phyloP scores from a whole-genome alignment of 1,140 invertebrate species.

The Trissolcus basalis region DNA sequence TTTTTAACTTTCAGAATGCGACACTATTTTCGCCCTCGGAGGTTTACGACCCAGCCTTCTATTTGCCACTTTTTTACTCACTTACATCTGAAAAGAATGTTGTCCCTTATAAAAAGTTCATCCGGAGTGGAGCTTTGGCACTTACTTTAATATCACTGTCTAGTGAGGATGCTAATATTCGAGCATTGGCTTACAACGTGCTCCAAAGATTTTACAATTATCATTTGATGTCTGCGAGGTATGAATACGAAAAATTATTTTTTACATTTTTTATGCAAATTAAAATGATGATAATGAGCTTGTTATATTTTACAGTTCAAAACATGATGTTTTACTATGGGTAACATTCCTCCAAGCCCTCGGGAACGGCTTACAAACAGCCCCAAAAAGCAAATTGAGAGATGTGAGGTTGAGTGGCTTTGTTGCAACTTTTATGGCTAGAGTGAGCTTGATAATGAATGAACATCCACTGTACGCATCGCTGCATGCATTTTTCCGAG shows the following conservation, averaged over 20 bases:
- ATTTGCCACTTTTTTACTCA: constrained; percentile 82
- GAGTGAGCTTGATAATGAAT: constrained; percentile 79
- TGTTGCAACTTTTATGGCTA: constrained; percentile 82
- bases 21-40: constrained; percentile 25
- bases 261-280: not conserved
- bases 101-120: constrained; percentile 81
- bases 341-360: constrained; percentile 43
- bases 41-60: constrained; percentile 84
- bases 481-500: constrained; percentile 82
- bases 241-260: not conserved
- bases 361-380: constrained; percentile 28
- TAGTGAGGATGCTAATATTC: constrained; percentile 78
- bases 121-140: constrained; percentile 80
- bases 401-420: constrained; percentile 80
- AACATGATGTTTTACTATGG: constrained; percentile 37
- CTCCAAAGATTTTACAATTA: constrained; percentile 80
- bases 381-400: constrained; percentile 18
- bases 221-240: constrained; percentile 81
- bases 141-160: constrained; percentile 80
- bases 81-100: constrained; percentile 80
- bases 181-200: constrained; percentile 81
- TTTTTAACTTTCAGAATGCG: constrained; percentile 21
- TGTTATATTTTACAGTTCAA: constrained; percentile 17
- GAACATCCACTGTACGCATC: constrained; percentile 82
- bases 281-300: not conserved